Percentiles rank a stretch among this genome's conserved stretches.
Conservation (phyloP, 2,888 invertebrate genomes). For the Syritta pipiens region DNA sequence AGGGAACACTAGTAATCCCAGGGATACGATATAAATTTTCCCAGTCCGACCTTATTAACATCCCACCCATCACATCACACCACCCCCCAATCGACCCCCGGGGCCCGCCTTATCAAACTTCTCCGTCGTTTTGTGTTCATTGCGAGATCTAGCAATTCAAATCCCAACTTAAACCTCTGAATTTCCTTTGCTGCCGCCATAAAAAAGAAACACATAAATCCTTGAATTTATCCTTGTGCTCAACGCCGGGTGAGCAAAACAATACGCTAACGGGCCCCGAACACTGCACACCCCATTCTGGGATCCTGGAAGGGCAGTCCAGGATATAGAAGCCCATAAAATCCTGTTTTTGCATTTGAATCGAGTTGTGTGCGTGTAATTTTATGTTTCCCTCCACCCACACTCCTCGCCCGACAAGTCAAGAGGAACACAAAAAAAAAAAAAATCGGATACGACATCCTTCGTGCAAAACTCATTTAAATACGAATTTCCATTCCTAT, state of each 20-base stretch:
- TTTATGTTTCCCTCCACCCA: slow-evolving; percentile 47
- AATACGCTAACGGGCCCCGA: neutral
- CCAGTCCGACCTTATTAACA: slow-evolving; percentile 32
- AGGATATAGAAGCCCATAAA: slow-evolving; percentile 56
- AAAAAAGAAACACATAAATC: slow-evolving; percentile 58
- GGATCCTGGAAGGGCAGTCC: slow-evolving; percentile 37
- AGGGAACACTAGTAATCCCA: slow-evolving; percentile 1
- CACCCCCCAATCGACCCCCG: neutral
- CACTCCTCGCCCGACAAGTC: slow-evolving; percentile 15
- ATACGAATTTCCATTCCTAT: slow-evolving; percentile 52
- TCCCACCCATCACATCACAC: neutral
- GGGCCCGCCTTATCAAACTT: slow-evolving; percentile 47
- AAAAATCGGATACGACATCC: neutral
- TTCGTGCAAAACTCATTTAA: slow-evolving; percentile 43
- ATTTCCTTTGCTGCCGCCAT: slow-evolving; percentile 47
- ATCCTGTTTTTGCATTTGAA: slow-evolving; percentile 49
- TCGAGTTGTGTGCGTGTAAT: slow-evolving; percentile 51
- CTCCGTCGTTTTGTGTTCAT: slow-evolving; percentile 32
- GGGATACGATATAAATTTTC: slow-evolving; percentile 23
- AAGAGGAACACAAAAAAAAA: neutral
- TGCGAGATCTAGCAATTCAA: slow-evolving; percentile 37
- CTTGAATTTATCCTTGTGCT: slow-evolving; percentile 42
- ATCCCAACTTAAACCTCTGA: slow-evolving; percentile 46
- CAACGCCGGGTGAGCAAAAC: slow-evolving; percentile 48
- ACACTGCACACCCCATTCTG: slow-evolving; percentile 15